Conservation (phyloP, 2,797 vertebrate genomes). For the Lithobates pipiens region DNA sequence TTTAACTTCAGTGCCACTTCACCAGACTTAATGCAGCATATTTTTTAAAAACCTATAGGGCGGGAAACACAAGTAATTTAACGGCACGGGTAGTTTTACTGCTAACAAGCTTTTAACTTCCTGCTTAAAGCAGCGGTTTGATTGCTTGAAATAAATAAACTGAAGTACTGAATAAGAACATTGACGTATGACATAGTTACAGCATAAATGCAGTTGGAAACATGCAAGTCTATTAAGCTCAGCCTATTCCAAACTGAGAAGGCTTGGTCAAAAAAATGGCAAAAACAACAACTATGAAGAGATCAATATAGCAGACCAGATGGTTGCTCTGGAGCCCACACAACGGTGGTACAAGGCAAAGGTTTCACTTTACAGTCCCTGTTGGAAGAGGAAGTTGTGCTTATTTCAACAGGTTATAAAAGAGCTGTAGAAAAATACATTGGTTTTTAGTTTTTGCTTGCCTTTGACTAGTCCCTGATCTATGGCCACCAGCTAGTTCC, state of each 20-base stretch:
- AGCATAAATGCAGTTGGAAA: not conserved
- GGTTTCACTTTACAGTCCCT: no score
- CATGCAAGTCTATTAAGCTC: not conserved
- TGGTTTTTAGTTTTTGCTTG: no score
- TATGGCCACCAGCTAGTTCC: no score
- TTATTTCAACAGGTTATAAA: no score
- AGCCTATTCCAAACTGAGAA: not conserved
- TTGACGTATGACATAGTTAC: not conserved
- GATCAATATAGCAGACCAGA: no score
- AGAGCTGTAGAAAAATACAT: no score
- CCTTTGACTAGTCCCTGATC: no score
- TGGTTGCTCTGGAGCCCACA: no score
- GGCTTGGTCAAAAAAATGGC: not conserved
- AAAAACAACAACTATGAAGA: not conserved
- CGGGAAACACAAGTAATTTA: conserved; percentile 20
- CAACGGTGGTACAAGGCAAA: no score
- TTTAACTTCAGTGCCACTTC: conserved; percentile 38
- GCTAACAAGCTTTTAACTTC: conserved; percentile 48
- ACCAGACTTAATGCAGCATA: conserved; percentile 50
- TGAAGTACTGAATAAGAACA: conserved; percentile 7
- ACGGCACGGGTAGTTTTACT: conserved; percentile 13
- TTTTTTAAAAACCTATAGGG: conserved; percentile 46
- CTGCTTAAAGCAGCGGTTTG: conserved; percentile 39
- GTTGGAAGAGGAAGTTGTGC: no score
- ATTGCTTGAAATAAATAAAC: conserved; percentile 43